Conservation (phyloP, 2,113 vertebrate genomes). For the Calypte anna region DNA sequence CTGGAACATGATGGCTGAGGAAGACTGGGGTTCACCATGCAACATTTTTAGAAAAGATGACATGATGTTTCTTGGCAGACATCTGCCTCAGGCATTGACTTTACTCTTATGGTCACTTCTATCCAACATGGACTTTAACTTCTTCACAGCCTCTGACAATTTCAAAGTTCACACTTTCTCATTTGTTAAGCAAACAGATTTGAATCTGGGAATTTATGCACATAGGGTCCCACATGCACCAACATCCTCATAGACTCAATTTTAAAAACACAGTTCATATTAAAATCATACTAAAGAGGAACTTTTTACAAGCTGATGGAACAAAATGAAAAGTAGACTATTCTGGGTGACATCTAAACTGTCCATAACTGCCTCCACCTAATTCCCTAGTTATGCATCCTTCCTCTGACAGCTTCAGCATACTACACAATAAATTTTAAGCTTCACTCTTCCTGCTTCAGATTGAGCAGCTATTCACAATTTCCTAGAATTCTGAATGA, state of each 20-base stretch:
- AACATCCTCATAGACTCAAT: neutral
- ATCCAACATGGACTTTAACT: neutral
- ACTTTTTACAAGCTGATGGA: no score
- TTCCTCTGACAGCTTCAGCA: neutral
- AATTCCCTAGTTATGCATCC: neutral
- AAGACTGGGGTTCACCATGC: neutral
- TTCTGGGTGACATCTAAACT: neutral
- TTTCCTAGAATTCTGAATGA: neutral
- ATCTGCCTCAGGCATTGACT: neutral
- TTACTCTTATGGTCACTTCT: neutral
- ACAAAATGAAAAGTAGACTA: neutral
- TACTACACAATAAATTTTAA: neutral
- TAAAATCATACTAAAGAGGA: no score
- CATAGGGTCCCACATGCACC: neutral
- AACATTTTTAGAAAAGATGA: neutral
- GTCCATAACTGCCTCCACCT: neutral
- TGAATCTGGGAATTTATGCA: neutral
- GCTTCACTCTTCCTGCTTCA: neutral
- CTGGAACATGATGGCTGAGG: neutral
- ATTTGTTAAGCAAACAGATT: neutral
- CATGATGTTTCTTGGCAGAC: neutral
- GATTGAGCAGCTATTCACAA: neutral
- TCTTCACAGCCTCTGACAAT: neutral
- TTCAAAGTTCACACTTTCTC: neutral
- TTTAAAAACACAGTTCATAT: neutral